Conservation (phyloP, 2,113 vertebrate genomes). For the Silurus glanis region DNA sequence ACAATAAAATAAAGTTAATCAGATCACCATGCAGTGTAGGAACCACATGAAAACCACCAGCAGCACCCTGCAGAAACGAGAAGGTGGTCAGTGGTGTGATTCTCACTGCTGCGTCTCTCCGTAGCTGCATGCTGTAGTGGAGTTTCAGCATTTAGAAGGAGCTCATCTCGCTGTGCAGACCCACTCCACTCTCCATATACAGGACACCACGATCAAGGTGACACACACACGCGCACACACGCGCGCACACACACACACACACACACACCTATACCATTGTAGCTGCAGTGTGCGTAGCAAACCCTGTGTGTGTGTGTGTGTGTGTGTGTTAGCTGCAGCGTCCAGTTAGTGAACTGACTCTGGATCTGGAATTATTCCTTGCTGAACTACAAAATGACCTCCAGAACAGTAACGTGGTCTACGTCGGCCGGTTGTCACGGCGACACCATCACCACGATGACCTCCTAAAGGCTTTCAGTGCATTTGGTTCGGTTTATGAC, state of each 20-base stretch:
- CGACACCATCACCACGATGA: constrained; percentile 35
- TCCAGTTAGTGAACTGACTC: constrained; percentile 70
- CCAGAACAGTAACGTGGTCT: constrained; percentile 72
- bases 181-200: constrained; percentile 65
- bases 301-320: neutral
- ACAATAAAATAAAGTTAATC: too few species aligned
- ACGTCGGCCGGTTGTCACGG: constrained; percentile 59
- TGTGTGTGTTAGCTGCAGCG: constrained; percentile 76
- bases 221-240: constrained; percentile 4
- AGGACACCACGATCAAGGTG: constrained; percentile 62
- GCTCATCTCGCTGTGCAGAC: constrained; percentile 78
- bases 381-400: constrained; percentile 72
- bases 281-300: neutral
- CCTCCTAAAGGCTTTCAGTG: constrained; percentile 70
- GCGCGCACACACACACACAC: neutral
- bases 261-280: neutral
- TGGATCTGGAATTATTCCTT: constrained; percentile 77
- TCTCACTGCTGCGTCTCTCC: constrained; percentile 1
- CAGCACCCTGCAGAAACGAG: too few species aligned
- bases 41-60: too few species aligned
- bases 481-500: constrained; percentile 69
- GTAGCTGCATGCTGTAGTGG: constrained; percentile 80
- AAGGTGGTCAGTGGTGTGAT: too few species aligned
- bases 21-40: too few species aligned
- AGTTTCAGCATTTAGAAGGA: constrained; percentile 82